These are phyloP conservation scores for Lagria hirta DNA, from an alignment of 2,888 invertebrate species.

Conservation along the genomic window DNA sequence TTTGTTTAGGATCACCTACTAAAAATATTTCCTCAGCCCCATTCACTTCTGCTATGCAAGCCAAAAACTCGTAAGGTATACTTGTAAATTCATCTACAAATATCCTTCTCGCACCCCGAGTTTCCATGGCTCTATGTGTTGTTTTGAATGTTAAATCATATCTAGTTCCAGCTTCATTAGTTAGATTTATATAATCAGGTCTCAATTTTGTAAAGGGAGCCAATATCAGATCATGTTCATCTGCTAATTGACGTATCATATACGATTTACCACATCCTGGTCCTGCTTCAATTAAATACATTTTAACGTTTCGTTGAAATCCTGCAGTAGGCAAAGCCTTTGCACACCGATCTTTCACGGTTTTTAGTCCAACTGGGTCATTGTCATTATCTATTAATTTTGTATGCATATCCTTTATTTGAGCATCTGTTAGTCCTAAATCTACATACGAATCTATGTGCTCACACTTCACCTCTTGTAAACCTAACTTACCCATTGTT, in stretches of 20 bases:
- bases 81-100: conserved; percentile 24
- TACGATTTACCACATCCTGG: too few relatives aligned
- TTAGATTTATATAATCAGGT: conserved; percentile 17
- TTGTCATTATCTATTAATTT: conserved; percentile 12
- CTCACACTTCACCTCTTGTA: conserved; percentile 1
- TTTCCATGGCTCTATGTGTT: conserved; percentile 20
- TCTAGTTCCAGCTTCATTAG: conserved; percentile 3
- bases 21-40: conserved; percentile 19
- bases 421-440: conserved; percentile 2
- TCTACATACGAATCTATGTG: conserved; percentile 7
- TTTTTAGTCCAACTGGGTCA: conserved; percentile 10
- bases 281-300: conserved; percentile 17
- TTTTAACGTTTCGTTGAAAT: conserved; percentile 5
- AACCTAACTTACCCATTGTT: conserved; percentile 8
- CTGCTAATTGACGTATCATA: too few relatives aligned
- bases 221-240: too few relatives aligned
- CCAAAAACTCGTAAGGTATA: conserved; percentile 20
- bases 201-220: conserved; percentile 24
- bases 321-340: conserved; percentile 10
- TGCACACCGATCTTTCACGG: too few relatives aligned
- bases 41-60: too few relatives aligned
- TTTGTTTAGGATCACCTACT: conserved; percentile 16
- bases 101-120: conserved; percentile 9
- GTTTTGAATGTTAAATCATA: conserved; percentile 20
- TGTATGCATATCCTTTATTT: conserved; percentile 7